phyloP scores from a whole-genome alignment of 1,140 invertebrate species.

The Bradynema listronoti region DNA sequence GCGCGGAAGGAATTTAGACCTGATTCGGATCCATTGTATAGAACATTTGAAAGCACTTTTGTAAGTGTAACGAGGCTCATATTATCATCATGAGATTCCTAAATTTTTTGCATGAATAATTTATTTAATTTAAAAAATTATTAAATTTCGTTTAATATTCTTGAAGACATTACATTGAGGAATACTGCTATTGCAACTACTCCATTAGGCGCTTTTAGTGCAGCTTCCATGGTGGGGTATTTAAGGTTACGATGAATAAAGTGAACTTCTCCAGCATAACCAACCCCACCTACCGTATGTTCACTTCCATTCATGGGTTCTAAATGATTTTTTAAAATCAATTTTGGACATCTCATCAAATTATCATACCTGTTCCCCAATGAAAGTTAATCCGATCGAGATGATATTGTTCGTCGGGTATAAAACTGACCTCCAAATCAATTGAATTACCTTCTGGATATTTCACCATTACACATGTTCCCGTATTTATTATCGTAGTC shows the following conservation, averaged over 20 bases:
- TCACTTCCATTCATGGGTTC: conserved; percentile 58
- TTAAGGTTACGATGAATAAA: conserved; percentile 54
- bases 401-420: conserved; percentile 54
- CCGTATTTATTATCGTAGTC: conserved; percentile 38
- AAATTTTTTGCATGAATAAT: conserved; percentile 7
- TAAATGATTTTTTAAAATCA: conserved; percentile 9
- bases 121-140: too few relatives aligned
- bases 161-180: conserved; percentile 47
- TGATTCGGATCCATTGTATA: conserved; percentile 44
- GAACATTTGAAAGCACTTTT: conserved; percentile 45
- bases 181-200: conserved; percentile 50
- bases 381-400: conserved; percentile 52
- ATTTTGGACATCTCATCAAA: neutral
- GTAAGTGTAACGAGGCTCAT: conserved; percentile 41
- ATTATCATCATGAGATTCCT: conserved; percentile 56
- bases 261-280: conserved; percentile 51
- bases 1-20: conserved; percentile 32
- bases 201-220: conserved; percentile 54
- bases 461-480: conserved; percentile 37
- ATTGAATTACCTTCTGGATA: conserved; percentile 31
- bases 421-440: conserved; percentile 42
- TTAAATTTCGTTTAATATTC: too few relatives aligned
- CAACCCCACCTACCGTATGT: conserved; percentile 54
- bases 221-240: conserved; percentile 44
- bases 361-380: conserved; percentile 41